Evolutionary conservation across 2,888 invertebrate genomes (phyloP), one percentile per base, ranked within the genome.

Genomic region (Acanthococcus lagerstroemiae): DNA sequence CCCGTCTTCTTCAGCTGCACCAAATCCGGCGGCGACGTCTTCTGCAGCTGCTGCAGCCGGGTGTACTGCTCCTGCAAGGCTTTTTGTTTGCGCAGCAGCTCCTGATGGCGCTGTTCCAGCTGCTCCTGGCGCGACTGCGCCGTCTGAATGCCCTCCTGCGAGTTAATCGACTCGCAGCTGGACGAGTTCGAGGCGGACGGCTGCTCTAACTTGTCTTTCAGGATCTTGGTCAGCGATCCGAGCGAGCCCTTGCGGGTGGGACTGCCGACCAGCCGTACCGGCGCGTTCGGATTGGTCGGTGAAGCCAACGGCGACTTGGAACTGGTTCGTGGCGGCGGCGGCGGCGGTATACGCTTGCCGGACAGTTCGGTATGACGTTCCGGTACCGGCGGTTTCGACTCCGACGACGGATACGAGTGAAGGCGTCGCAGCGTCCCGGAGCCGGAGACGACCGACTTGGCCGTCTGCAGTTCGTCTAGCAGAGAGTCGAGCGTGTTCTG

Each of bases 401-500:
- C 54, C 72, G 89, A 88, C 74, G 88, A 90, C 4, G 92, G 90
- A 77, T 90, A 90, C 5, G 90, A 90, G 76, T 86, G 90, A 71
- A 91, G 79, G 50, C 91, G 82, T 17, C 88, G 82, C 71, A 90
- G 78, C 17, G 85, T 70, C 7, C 58, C 67, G 12, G 57, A 17
- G 25, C 24, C 25, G 22, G 44, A 22, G 9, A 68, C 71, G 25
- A 74, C 73, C 54, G 72, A 71, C 54, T 9, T 71, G 66, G 91
- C 91, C 30, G 91, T 91, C 78, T 92, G 90, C 71, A 92, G 82
- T 78, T 93, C 92, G 78, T 91, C 91, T 88, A 93, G 80, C 87
- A 93, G 79, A 85, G 90, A 90, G 86, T 93, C 93, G 88, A 93
- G 90, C 85, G 92, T 90, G 87, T 92, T 93, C 86, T 92, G 91